phyloP scores from a whole-genome alignment of 2,888 invertebrate genomes.

The Drosophila cracens region DNA sequence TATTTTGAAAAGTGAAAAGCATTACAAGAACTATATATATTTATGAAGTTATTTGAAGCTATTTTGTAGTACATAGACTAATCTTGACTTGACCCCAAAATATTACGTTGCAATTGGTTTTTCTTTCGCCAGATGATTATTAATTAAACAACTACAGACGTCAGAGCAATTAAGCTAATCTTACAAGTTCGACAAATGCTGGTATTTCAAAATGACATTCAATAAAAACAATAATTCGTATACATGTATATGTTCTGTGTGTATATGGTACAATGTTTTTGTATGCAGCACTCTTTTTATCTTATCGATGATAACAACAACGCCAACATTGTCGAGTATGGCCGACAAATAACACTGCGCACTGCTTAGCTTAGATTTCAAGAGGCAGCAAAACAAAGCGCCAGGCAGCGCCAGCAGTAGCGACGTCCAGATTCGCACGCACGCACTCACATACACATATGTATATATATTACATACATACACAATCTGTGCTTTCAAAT shows the following conservation, averaged over 20 bases:
- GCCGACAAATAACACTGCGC: conserved; percentile 44
- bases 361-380: conserved; percentile 36
- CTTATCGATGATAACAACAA: conserved; percentile 48
- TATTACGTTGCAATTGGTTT: conserved; percentile 27
- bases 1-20: background rate
- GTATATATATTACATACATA: conserved; percentile 3
- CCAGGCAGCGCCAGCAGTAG: conserved; percentile 51
- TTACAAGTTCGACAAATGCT: conserved; percentile 39
- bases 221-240: conserved; percentile 55
- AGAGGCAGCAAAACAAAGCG: conserved; percentile 55
- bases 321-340: conserved; percentile 38
- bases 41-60: conserved; percentile 5
- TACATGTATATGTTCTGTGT: conserved; percentile 8
- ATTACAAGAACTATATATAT: background rate
- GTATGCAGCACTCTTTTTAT: conserved; percentile 33
- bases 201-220: conserved; percentile 68
- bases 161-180: conserved; percentile 71
- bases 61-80: conserved; percentile 11
- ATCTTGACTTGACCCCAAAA: conserved; percentile 38
- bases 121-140: conserved; percentile 42
- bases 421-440: conserved; percentile 19
- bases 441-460: conserved; percentile 14
- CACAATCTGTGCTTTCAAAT: conserved; percentile 18
- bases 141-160: conserved; percentile 55
- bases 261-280: conserved; percentile 16